Evolutionary conservation across 2,888 invertebrate genomes (phyloP).

Genomic region (Eilema sororculum): DNA sequence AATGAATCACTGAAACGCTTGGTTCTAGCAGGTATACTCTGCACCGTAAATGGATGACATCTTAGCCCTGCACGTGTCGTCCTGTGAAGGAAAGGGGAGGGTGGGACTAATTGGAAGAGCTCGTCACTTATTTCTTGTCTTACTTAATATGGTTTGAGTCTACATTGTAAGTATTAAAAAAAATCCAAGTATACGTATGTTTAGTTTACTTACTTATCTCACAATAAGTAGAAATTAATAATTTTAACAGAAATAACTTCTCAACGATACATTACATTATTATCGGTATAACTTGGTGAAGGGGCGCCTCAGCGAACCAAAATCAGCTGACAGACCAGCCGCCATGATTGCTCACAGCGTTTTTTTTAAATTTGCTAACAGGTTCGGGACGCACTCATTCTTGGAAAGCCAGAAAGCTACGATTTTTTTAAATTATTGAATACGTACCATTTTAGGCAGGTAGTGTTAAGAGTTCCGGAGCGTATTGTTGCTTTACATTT

Average conservation of each 20-base stretch:
- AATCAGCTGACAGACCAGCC: conserved; percentile 50
- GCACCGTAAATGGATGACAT: too few species aligned
- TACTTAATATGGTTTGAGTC: too few species aligned
- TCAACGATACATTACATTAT: conserved; percentile 5
- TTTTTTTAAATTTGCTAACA: conserved; percentile 50
- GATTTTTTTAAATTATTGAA: conserved; percentile 42
- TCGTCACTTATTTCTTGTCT: too few species aligned
- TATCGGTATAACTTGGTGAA: conserved; percentile 29
- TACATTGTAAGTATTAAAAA: too few species aligned
- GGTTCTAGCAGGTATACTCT: too few species aligned
- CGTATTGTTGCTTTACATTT: conserved; percentile 33
- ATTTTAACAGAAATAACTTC: not conserved
- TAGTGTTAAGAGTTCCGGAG: conserved; percentile 43
- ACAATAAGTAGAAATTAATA: too few species aligned
- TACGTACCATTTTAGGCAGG: conserved; percentile 42
- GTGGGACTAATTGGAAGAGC: too few species aligned
- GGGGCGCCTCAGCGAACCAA: conserved; percentile 52
- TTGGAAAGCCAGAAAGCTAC: conserved; percentile 42
- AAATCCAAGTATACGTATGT: too few species aligned
- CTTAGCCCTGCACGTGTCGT: too few species aligned
- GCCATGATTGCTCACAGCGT: conserved; percentile 36
- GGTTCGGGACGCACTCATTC: conserved; percentile 44
- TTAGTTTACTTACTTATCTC: too few species aligned
- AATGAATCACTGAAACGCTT: too few species aligned
- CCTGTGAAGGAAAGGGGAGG: too few species aligned